Evolutionary conservation across 2,113 vertebrate species (phyloP).

Genomic region (Archilochus colubris): DNA sequence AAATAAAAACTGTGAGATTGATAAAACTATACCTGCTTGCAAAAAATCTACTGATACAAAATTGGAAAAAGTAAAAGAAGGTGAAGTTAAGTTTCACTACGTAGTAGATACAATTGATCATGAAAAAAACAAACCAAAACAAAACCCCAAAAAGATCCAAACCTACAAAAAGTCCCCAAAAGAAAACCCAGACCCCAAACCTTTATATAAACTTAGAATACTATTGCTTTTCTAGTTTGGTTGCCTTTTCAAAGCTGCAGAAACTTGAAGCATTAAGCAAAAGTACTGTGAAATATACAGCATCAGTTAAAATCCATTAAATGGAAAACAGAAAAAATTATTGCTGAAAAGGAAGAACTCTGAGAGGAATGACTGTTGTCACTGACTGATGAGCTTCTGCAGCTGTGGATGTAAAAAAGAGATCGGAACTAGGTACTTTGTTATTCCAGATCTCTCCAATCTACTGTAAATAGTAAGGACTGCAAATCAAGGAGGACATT

Average conservation of each 20-base stretch:
- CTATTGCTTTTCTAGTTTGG: background rate
- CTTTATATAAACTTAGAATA: background rate
- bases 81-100: background rate
- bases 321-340: background rate
- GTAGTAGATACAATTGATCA: background rate
- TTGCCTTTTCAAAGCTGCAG: background rate
- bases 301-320: background rate
- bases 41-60: background rate
- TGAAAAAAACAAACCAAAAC: background rate
- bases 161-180: no score
- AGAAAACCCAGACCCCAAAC: background rate
- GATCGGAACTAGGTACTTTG: accelerated
- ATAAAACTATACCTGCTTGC: background rate
- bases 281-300: background rate
- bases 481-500: background rate
- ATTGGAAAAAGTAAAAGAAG: background rate
- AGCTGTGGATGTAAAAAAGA: background rate
- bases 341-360: background rate
- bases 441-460: background rate
- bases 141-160: background rate
- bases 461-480: background rate
- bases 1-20: background rate
- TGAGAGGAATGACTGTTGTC: background rate
- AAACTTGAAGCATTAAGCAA: background rate
- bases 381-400: background rate